Evolutionary conservation across 2,797 vertebrate species (phyloP).

Genomic region (Leptodactylus fallax): DNA sequence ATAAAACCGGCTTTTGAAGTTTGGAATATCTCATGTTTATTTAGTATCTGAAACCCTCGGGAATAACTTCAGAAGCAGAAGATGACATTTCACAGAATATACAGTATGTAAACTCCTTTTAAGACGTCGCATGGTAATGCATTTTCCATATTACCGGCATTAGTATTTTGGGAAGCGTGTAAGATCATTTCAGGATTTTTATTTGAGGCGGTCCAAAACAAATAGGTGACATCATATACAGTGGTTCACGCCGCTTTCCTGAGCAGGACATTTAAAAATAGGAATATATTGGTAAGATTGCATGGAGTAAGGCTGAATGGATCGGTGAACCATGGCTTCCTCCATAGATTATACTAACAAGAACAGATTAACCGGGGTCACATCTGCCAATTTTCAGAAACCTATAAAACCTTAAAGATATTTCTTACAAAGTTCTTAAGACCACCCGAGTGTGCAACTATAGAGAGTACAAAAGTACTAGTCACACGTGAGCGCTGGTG

Average conservation of each 20-base stretch:
- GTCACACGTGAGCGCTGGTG: no score
- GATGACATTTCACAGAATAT: constrained; percentile 45
- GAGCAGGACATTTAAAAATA: constrained; percentile 15
- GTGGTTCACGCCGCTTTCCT: constrained; percentile 5
- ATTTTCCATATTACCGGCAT: constrained; percentile 53
- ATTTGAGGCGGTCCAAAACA: constrained; percentile 48
- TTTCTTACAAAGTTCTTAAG: neutral
- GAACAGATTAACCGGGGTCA: neutral
- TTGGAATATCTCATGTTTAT: constrained; percentile 45
- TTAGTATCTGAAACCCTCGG: constrained; percentile 32
- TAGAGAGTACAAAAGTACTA: no score
- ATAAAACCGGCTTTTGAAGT: constrained; percentile 38
- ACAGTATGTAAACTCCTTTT: constrained; percentile 39
- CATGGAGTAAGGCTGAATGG: constrained; percentile 20
- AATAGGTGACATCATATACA: constrained; percentile 55
- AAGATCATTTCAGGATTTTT: constrained; percentile 44
- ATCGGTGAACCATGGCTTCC: constrained; percentile 21
- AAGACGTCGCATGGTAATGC: constrained; percentile 35
- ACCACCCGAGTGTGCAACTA: neutral
- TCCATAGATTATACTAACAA: constrained; percentile 16
- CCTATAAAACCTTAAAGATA: neutral
- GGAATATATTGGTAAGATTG: constrained; percentile 45
- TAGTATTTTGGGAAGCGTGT: constrained; percentile 52
- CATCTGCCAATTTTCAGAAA: neutral
- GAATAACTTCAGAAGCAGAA: constrained; percentile 54